Conservation (phyloP, 1,140 invertebrate species). For the fruit fly (Drosophila melanogaster) region Release_6_plus_ISO1_MT NT_033777.3:23222001-23222500, state of each 20-base stretch:
- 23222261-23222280: background rate
- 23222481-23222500: too few species aligned
- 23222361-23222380: background rate
- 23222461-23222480: too few species aligned
- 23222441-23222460: too few species aligned
- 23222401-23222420: too few species aligned
- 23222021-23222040: background rate
- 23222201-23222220: background rate
- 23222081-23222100: background rate
- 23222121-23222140: background rate
- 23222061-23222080: background rate
- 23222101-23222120: background rate
- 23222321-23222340: constrained; percentile 8
- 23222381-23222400: too few species aligned
- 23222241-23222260: background rate
- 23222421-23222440: too few species aligned
- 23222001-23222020: background rate
- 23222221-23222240: background rate
- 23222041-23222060: background rate
- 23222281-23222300: background rate
- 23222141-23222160: background rate
- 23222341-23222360: constrained; percentile 1
- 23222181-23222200: background rate
- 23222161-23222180: background rate
- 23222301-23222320: background rate